Evolutionary conservation across 2,113 vertebrate genomes (phyloP).

Genomic region (Plectropomus leopardus): DNA sequence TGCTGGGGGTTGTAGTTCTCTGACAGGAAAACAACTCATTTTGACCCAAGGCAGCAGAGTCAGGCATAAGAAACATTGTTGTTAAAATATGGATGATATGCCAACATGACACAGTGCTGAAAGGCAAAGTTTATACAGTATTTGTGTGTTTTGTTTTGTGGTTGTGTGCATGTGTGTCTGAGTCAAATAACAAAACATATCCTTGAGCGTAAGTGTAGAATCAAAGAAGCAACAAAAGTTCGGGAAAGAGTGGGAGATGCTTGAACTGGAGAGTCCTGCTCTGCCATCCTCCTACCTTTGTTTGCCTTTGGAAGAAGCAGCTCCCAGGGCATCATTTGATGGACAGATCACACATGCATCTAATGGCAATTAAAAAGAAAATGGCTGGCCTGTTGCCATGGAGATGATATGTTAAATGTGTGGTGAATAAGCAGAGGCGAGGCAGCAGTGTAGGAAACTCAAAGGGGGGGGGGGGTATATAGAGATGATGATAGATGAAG

Average conservation of each 20-base stretch:
- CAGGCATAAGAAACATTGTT: conserved; percentile 35
- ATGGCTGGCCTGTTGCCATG: conserved; percentile 76
- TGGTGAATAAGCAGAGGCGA: conserved; percentile 49
- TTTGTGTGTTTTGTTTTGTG: conserved; percentile 19
- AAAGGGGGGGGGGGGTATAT: conserved; percentile 16
- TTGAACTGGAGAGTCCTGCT: conserved; percentile 41
- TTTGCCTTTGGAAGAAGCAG: conserved; percentile 46
- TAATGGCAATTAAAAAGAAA: conserved; percentile 80
- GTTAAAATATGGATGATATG: conserved; percentile 64
- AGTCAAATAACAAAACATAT: conserved; percentile 58
- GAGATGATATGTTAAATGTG: conserved; percentile 74
- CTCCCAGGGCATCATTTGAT: conserved; percentile 59
- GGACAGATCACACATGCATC: conserved; percentile 73
- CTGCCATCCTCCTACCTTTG: conserved; percentile 23
- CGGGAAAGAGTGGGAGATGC: conserved; percentile 16
- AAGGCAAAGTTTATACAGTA: conserved; percentile 61
- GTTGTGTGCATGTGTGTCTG: conserved; percentile 36
- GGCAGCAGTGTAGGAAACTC: conserved; percentile 38
- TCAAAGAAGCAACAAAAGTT: conserved; percentile 64
- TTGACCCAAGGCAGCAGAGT: conserved; percentile 60
- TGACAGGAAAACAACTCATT: conserved; percentile 57
- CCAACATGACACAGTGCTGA: conserved; percentile 55
- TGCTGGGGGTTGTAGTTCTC: conserved; percentile 63
- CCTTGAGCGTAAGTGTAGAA: conserved; percentile 57
- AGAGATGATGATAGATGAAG: conserved; percentile 48